A percentile compares a stretch with the other conserved stretches of the same genome.
Evolutionary conservation across 2,888 invertebrate species (phyloP).

Genomic region (Oxyteleia sp.): DNA sequence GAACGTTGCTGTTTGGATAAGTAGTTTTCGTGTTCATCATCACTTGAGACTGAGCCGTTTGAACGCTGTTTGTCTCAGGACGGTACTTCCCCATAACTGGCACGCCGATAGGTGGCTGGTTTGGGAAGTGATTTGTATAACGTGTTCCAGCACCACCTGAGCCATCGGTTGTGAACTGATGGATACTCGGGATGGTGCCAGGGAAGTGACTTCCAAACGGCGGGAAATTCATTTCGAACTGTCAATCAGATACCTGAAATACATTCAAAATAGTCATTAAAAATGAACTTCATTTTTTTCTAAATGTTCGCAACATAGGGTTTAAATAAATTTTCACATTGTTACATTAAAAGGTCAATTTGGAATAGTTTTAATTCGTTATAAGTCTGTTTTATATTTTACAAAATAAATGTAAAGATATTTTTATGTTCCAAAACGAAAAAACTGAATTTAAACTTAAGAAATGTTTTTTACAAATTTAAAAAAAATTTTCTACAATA

Average conservation of each 20-base stretch:
- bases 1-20: conserved; percentile 86
- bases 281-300: too few species aligned
- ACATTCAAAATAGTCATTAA: conserved; percentile 30
- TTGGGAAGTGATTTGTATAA: conserved; percentile 88
- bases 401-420: too few species aligned
- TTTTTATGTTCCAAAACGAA: too few species aligned
- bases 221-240: conserved; percentile 93
- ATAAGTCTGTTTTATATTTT: too few species aligned
- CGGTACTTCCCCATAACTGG: conserved; percentile 90
- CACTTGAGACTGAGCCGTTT: conserved; percentile 85
- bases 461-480: too few species aligned
- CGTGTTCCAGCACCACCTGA: conserved; percentile 85
- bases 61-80: conserved; percentile 85
- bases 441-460: too few species aligned
- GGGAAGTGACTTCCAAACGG: conserved; percentile 94
- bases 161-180: conserved; percentile 93
- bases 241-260: conserved; percentile 85
- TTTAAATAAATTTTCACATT: too few species aligned
- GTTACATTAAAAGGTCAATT: too few species aligned
- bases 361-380: too few species aligned
- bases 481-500: too few species aligned
- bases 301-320: too few species aligned
- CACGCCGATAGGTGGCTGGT: conserved; percentile 89
- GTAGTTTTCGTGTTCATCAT: conserved; percentile 86
- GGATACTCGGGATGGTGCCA: conserved; percentile 93